These are phyloP conservation scores for Pseudonaja textilis DNA, from an alignment of 2,113 vertebrate genomes.

Conservation along the genomic window DNA sequence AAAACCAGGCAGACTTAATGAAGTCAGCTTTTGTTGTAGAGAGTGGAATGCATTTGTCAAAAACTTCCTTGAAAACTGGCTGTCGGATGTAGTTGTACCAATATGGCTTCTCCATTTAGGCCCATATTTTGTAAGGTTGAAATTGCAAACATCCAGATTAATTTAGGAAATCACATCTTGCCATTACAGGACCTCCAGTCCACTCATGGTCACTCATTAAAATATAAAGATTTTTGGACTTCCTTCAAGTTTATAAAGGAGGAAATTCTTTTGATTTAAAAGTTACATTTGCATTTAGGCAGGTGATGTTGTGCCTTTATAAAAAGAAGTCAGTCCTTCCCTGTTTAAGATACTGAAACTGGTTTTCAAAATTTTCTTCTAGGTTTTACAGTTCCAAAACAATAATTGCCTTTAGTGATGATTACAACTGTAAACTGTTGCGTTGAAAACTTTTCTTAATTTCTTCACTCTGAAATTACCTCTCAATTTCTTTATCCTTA, in stretches of 20 bases:
- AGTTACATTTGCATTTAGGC: neutral
- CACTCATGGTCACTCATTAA: neutral
- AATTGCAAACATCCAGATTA: neutral
- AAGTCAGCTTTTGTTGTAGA: neutral
- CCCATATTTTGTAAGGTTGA: neutral
- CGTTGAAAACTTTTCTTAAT: accelerated
- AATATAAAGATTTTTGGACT: neutral
- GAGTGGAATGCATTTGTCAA: neutral
- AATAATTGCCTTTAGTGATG: accelerated
- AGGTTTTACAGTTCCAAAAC: accelerated
- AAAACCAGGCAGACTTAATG: neutral
- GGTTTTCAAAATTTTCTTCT: neutral
- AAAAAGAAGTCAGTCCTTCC: neutral
- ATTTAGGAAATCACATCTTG: neutral
- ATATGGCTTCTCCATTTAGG: neutral
- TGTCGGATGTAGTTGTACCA: no score
- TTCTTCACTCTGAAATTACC: neutral
- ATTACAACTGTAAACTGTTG: accelerated
- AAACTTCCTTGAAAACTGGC: neutral
- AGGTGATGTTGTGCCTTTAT: neutral
- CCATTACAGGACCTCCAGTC: neutral
- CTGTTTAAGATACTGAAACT: neutral
- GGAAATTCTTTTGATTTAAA: neutral
- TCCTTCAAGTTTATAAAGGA: neutral
- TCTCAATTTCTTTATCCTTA: conserved; percentile 38